Evolutionary conservation across 1,140 invertebrate genomes (phyloP).

Genomic region (Trissolcus basalis): DNA sequence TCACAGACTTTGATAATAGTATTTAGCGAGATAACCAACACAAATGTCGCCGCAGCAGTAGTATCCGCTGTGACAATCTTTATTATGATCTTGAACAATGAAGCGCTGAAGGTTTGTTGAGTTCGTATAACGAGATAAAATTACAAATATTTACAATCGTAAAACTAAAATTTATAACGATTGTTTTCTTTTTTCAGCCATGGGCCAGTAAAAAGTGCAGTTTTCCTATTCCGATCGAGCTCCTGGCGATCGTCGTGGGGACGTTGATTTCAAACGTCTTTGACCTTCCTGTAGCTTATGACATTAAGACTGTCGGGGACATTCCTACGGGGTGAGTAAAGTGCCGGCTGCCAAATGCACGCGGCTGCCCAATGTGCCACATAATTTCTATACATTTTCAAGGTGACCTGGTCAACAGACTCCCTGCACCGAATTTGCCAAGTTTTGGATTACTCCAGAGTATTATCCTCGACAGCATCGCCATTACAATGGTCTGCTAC

Average conservation of each 20-base stretch:
- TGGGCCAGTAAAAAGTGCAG: constrained; percentile 83
- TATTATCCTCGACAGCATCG: constrained; percentile 80
- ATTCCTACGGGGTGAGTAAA: constrained; percentile 86
- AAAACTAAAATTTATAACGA: background rate
- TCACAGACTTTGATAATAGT: constrained; percentile 83
- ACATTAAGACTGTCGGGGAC: constrained; percentile 82
- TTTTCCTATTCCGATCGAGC: constrained; percentile 91
- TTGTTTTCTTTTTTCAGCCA: constrained; percentile 78
- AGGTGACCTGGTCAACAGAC: constrained; percentile 64
- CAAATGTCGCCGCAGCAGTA: constrained; percentile 82
- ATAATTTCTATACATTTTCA: constrained; percentile 64
- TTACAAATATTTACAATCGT: too few relatives aligned
- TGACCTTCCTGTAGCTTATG: constrained; percentile 77
- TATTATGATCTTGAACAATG: constrained; percentile 86
- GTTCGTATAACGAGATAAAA: too few relatives aligned
- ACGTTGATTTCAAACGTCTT: constrained; percentile 83
- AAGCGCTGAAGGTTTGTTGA: constrained; percentile 84
- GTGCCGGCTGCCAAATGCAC: constrained; percentile 16
- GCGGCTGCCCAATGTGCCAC: constrained; percentile 40
- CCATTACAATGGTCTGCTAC: constrained; percentile 86
- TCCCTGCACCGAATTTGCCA: constrained; percentile 74
- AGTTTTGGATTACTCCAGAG: constrained; percentile 75
- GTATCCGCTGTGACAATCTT: constrained; percentile 84
- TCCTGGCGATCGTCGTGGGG: constrained; percentile 87
- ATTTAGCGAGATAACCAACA: constrained; percentile 78